phyloP scores from a whole-genome alignment of 2,797 vertebrate species.

The Ataeniobius toweri region DNA sequence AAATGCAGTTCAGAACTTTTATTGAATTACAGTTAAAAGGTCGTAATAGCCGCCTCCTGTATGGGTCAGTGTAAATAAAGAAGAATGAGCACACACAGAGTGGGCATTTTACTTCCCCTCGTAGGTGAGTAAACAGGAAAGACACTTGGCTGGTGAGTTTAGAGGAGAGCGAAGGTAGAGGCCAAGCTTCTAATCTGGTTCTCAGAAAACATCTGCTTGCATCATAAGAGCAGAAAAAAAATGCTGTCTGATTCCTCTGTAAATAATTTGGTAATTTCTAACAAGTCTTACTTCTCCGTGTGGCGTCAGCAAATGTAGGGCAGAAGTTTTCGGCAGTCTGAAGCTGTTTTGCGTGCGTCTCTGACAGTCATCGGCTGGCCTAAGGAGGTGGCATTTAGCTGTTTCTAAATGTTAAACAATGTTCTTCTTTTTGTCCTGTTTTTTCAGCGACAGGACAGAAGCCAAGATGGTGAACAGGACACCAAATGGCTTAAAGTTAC shows the following conservation, averaged over 20 bases:
- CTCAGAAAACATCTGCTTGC: slow-evolving; percentile 55
- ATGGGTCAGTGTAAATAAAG: slow-evolving; percentile 77
- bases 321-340: slow-evolving; percentile 49
- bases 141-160: slow-evolving; percentile 64
- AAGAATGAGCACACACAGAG: slow-evolving; percentile 75
- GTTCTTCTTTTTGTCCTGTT: slow-evolving; percentile 38
- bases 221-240: slow-evolving; percentile 56
- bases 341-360: slow-evolving; percentile 40
- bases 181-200: slow-evolving; percentile 36
- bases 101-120: slow-evolving; percentile 75
- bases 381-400: slow-evolving; percentile 30
- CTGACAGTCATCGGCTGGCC: slow-evolving; percentile 50
- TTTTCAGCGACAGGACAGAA: slow-evolving; percentile 20
- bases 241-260: slow-evolving; percentile 42
- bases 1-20: slow-evolving; percentile 76
- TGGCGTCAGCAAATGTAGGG: slow-evolving; percentile 57
- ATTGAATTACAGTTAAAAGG: slow-evolving; percentile 81
- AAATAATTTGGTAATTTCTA: slow-evolving; percentile 53
- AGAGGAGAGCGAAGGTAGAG: slow-evolving; percentile 25
- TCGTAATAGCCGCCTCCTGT: slow-evolving; percentile 75
- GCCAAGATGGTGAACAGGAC: slow-evolving; percentile 31
- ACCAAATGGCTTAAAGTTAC: slow-evolving; percentile 12
- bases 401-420: slow-evolving; percentile 54
- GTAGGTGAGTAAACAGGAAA: slow-evolving; percentile 81
- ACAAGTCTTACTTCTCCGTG: slow-evolving; percentile 28